A percentile compares a stretch with the other conserved stretches of the same genome.
Conservation (phyloP, 1,140 invertebrate species). For the Drosophila athabasca region DNA sequence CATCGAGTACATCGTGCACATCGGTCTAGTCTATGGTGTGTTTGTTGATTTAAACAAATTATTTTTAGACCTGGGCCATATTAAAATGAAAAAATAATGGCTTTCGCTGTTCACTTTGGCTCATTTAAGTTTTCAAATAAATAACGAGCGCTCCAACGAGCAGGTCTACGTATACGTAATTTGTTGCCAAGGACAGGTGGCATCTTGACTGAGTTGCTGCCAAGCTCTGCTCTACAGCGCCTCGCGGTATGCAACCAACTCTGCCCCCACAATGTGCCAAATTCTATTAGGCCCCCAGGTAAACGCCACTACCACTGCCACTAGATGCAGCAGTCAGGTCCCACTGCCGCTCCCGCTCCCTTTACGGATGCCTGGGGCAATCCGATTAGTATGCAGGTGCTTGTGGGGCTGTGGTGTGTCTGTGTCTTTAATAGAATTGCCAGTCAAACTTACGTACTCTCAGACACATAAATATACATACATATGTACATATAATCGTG, state of each 20-base stretch:
- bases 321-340: slow-evolving; percentile 49
- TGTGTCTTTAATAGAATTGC: slow-evolving; percentile 58
- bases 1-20: slow-evolving; percentile 18
- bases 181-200: slow-evolving; percentile 31
- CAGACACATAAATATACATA: neutral
- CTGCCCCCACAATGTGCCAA: slow-evolving; percentile 41
- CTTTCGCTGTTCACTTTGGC: slow-evolving; percentile 57
- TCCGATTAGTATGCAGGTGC: slow-evolving; percentile 74
- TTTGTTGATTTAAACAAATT: slow-evolving; percentile 71
- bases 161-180: slow-evolving; percentile 30
- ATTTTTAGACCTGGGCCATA: slow-evolving; percentile 69
- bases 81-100: slow-evolving; percentile 77
- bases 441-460: slow-evolving; percentile 30
- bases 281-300: slow-evolving; percentile 56
- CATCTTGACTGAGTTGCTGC: slow-evolving; percentile 6
- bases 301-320: slow-evolving; percentile 25
- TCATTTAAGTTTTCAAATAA: slow-evolving; percentile 63
- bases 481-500: slow-evolving; percentile 17
- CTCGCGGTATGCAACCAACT: slow-evolving; percentile 64
- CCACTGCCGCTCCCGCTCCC: too few species aligned
- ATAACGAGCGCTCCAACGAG: slow-evolving; percentile 30
- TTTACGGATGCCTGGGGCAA: slow-evolving; percentile 45
- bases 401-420: slow-evolving; percentile 8
- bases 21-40: slow-evolving; percentile 29
- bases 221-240: slow-evolving; percentile 27